Conservation (phyloP, 2,797 vertebrate species). For the Rachycentron canadum region DNA sequence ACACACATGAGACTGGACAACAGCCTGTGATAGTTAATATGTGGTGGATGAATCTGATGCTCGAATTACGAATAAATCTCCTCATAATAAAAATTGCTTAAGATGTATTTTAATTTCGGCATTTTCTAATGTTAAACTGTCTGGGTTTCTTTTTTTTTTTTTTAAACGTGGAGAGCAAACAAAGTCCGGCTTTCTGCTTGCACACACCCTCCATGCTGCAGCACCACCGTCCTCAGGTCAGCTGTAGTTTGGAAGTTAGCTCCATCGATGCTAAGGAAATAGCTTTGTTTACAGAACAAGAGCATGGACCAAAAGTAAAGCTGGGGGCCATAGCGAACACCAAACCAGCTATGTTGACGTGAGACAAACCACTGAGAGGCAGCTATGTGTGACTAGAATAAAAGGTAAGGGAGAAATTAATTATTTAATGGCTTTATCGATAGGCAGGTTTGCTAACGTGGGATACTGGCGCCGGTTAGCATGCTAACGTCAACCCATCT, state of each 20-base stretch:
- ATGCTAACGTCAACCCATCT: slow-evolving; percentile 37
- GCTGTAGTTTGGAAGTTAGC: slow-evolving; percentile 43
- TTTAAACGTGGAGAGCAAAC: too few species aligned
- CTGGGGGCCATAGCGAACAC: background rate
- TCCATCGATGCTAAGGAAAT: slow-evolving; percentile 76
- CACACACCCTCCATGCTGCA: background rate
- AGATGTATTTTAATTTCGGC: too few species aligned
- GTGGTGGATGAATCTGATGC: background rate
- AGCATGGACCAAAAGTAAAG: slow-evolving; percentile 24
- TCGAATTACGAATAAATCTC: too few species aligned
- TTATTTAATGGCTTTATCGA: too few species aligned
- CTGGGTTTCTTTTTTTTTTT: too few species aligned
- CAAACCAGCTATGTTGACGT: slow-evolving; percentile 28
- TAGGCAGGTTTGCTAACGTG: slow-evolving; percentile 3
- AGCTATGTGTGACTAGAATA: slow-evolving; percentile 29
- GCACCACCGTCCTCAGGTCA: background rate
- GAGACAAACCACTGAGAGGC: slow-evolving; percentile 27
- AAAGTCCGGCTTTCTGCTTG: too few species aligned
- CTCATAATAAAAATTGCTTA: too few species aligned
- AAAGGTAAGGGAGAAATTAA: slow-evolving; percentile 9
- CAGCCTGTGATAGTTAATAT: background rate
- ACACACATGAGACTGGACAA: background rate
- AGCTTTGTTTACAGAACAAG: slow-evolving; percentile 35
- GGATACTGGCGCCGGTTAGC: slow-evolving; percentile 8
- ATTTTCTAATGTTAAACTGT: too few species aligned